phyloP scores from a whole-genome alignment of 2,888 invertebrate genomes.

The Elegia similella region DNA sequence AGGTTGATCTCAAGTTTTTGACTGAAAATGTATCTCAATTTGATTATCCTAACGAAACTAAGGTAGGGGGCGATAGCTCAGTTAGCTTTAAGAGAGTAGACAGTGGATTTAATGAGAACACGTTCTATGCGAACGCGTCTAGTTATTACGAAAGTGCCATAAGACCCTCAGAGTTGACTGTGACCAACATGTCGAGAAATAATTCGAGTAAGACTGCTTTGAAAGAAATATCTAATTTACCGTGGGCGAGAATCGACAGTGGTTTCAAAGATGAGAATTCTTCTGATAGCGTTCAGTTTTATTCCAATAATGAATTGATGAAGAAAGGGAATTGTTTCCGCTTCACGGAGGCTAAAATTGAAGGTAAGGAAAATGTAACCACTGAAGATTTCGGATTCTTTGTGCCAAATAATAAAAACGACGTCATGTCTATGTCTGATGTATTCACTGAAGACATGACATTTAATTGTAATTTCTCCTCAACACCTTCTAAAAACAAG shows the following conservation, averaged over 20 bases:
- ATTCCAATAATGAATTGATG: conserved; percentile 35
- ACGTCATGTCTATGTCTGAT: conserved; percentile 71
- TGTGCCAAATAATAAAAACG: conserved; percentile 49
- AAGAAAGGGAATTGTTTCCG: conserved; percentile 47
- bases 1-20: conserved; percentile 73
- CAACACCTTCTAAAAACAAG: conserved; percentile 74
- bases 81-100: conserved; percentile 66
- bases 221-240: conserved; percentile 69
- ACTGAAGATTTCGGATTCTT: conserved; percentile 54
- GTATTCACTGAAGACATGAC: conserved; percentile 70
- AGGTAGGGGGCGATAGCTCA: conserved; percentile 49
- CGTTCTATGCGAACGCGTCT: conserved; percentile 66
- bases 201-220: conserved; percentile 50
- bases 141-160: conserved; percentile 78
- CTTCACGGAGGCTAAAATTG: conserved; percentile 52
- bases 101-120: conserved; percentile 73
- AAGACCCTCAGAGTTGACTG: conserved; percentile 74
- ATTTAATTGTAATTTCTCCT: conserved; percentile 72
- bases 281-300: conserved; percentile 63
- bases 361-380: conserved; percentile 61
- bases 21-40: conserved; percentile 64
- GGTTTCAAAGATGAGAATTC: conserved; percentile 75
- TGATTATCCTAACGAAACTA: conserved; percentile 46
- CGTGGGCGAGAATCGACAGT: conserved; percentile 74
- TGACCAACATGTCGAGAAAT: conserved; percentile 51